phyloP scores from a whole-genome alignment of 2,888 invertebrate genomes.

The Hydrotaea cyrtoneurina region DNA sequence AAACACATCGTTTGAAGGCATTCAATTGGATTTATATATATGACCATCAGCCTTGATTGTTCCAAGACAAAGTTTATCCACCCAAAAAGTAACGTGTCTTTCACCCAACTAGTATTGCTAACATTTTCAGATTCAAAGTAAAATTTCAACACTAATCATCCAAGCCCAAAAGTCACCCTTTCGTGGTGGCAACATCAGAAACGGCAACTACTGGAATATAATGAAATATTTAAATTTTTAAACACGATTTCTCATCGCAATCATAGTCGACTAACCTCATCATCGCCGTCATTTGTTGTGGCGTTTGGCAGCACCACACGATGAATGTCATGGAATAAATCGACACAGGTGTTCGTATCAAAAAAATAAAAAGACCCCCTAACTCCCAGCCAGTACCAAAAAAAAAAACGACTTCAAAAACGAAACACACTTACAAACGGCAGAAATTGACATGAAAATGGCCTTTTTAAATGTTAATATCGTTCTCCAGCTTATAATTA shows the following conservation, averaged over 20 bases:
- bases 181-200: background rate
- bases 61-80: too few relatives aligned
- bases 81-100: too few relatives aligned
- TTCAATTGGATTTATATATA: too few relatives aligned
- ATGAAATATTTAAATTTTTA: slow-evolving; percentile 34
- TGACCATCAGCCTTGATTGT: too few relatives aligned
- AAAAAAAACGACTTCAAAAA: background rate
- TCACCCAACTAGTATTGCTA: too few relatives aligned
- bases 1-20: too few relatives aligned
- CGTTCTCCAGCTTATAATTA: slow-evolving; percentile 58
- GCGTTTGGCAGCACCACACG: slow-evolving; percentile 18
- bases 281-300: slow-evolving; percentile 2
- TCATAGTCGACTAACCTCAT: slow-evolving; percentile 1
- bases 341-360: slow-evolving; percentile 61
- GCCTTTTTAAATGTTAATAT: slow-evolving; percentile 55
- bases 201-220: background rate
- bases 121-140: too few relatives aligned
- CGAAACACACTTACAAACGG: slow-evolving; percentile 32
- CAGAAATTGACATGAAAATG: background rate
- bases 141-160: too few relatives aligned
- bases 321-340: slow-evolving; percentile 54
- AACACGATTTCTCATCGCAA: slow-evolving; percentile 50
- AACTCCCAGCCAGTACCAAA: background rate
- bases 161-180: background rate
- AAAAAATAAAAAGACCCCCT: background rate